Evolutionary conservation across 2,113 vertebrate genomes (phyloP).

Genomic region (Piaya cayana): DNA sequence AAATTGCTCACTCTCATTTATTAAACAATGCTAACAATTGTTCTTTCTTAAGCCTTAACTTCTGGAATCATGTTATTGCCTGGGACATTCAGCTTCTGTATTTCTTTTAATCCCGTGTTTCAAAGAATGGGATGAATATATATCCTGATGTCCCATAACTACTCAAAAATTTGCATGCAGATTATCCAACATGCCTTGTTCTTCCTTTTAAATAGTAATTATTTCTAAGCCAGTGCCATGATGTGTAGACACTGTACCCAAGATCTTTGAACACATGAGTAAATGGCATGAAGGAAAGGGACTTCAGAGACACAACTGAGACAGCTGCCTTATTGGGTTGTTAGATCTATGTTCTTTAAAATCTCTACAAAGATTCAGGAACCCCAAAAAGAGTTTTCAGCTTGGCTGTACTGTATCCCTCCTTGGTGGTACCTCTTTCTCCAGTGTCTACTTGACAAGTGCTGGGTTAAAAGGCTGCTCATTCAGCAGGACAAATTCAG

Average conservation of each 20-base stretch:
- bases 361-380: neutral
- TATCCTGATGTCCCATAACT: neutral
- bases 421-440: neutral
- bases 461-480: neutral
- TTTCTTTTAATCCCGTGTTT: slow-evolving; percentile 11
- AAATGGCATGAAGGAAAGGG: neutral
- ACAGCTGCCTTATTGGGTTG: neutral
- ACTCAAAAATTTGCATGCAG: neutral
- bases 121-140: neutral
- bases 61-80: neutral
- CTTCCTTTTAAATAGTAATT: neutral
- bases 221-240: neutral
- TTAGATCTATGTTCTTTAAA: neutral
- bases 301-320: neutral
- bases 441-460: neutral
- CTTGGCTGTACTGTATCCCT: neutral
- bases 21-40: neutral
- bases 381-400: neutral
- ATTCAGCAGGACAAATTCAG: neutral
- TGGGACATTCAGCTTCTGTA: neutral
- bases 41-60: slow-evolving; percentile 16
- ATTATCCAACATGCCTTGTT: neutral
- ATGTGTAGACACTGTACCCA: neutral
- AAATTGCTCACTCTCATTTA: neutral
- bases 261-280: neutral